phyloP scores from a whole-genome alignment of 2,113 vertebrate species.

The Struthidea cinerea region DNA sequence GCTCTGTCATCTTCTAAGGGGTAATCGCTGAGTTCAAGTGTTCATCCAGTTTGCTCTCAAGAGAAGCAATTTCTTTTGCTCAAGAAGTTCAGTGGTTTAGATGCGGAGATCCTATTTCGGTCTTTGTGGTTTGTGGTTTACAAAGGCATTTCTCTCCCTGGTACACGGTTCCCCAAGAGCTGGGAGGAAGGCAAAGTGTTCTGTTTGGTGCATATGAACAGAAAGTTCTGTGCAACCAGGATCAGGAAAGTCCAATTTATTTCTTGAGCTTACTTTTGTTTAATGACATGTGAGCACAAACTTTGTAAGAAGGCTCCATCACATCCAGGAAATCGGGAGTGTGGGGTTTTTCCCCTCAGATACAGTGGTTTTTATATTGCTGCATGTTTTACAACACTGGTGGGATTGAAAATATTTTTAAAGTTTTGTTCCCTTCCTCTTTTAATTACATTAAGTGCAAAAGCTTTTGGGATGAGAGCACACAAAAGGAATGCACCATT shows the following conservation, averaged over 20 bases:
- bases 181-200: not conserved
- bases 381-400: not conserved
- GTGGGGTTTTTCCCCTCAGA: not conserved
- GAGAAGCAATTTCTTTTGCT: not conserved
- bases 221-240: not conserved
- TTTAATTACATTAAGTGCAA: not conserved
- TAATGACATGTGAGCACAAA: not conserved
- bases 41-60: not conserved
- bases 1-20: not conserved
- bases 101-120: not conserved
- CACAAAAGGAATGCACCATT: not conserved
- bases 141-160: not conserved
- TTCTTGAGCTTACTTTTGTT: not conserved
- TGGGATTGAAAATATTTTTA: not conserved
- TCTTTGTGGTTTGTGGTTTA: not conserved
- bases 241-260: not conserved
- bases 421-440: not conserved
- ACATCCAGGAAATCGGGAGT: not conserved
- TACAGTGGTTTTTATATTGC: not conserved
- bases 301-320: not conserved
- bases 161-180: accelerated
- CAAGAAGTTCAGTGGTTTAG: not conserved
- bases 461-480: not conserved
- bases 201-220: not conserved
- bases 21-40: not conserved